Evolutionary conservation across 2,888 invertebrate genomes (phyloP).

Genomic region (Harpagoxenus sublaevis): DNA sequence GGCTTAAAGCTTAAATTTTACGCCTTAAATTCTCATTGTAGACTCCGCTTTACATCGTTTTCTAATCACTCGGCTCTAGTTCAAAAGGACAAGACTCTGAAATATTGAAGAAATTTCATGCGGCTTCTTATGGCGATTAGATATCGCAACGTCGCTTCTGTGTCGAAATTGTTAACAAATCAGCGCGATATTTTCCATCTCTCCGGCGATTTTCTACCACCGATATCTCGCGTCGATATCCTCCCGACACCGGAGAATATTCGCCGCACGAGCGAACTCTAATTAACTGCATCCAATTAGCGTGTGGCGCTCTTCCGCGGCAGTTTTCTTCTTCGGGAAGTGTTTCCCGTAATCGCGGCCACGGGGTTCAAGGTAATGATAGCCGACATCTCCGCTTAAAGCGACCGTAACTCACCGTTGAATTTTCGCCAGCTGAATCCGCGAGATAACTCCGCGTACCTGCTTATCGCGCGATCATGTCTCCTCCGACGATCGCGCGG

Average conservation of each 20-base stretch:
- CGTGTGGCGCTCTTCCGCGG: conserved; percentile 38
- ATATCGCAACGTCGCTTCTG: background rate
- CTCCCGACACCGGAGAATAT: conserved; percentile 44
- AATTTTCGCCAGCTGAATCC: conserved; percentile 54
- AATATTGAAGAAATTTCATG: background rate
- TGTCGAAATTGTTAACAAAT: conserved; percentile 22
- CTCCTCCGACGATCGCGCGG: conserved; percentile 38
- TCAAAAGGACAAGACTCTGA: background rate
- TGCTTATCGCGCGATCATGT: conserved; percentile 25
- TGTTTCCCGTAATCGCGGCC: conserved; percentile 1
- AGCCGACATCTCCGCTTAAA: conserved; percentile 19
- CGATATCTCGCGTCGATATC: conserved; percentile 38
- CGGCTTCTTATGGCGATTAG: background rate
- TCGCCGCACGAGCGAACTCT: conserved; percentile 42
- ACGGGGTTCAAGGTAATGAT: conserved; percentile 21
- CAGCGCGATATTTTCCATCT: background rate
- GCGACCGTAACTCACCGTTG: conserved; percentile 19
- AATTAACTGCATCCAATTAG: conserved; percentile 73
- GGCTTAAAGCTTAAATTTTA: too few species aligned
- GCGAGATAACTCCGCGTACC: conserved; percentile 29
- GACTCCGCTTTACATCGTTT: too few species aligned
- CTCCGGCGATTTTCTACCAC: background rate
- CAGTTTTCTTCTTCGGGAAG: conserved; percentile 23
- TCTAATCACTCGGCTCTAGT: background rate
- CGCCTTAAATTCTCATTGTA: too few species aligned